Conservation (phyloP, 92 coral and sea anemone species). For the Porites rus region DNA sequence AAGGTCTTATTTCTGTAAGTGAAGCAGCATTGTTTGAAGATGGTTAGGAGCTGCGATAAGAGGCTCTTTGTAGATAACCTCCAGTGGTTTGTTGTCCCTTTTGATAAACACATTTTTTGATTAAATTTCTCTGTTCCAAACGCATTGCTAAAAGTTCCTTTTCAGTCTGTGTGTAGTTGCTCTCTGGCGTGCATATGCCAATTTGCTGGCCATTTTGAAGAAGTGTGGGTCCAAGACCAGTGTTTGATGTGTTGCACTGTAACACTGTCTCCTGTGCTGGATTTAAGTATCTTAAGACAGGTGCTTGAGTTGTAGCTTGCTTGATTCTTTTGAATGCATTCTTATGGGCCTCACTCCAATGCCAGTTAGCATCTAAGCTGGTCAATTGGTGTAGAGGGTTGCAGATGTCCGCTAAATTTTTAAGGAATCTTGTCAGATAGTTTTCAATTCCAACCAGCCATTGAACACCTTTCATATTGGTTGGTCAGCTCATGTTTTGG, state of each 20-base stretch:
- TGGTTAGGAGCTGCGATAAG: slow-evolving; percentile 54
- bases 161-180: slow-evolving; percentile 26
- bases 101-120: slow-evolving; percentile 25
- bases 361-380: slow-evolving; percentile 17
- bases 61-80: slow-evolving; percentile 43
- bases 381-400: slow-evolving; percentile 23
- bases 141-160: slow-evolving; percentile 16
- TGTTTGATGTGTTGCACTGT: slow-evolving; percentile 36
- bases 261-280: slow-evolving; percentile 10
- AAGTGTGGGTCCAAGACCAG: slow-evolving; percentile 28
- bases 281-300: slow-evolving; percentile 24
- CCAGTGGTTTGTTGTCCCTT: slow-evolving; percentile 44
- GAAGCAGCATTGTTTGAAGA: slow-evolving; percentile 40
- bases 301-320: slow-evolving; percentile 28
- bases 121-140: slow-evolving; percentile 29
- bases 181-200: slow-evolving; percentile 29
- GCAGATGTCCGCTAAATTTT: slow-evolving; percentile 25
- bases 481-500: slow-evolving; percentile 6
- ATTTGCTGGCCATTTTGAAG: slow-evolving; percentile 33
- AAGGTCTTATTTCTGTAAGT: slow-evolving; percentile 42
- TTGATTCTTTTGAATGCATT: slow-evolving; percentile 23
- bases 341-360: slow-evolving; percentile 28
- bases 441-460: slow-evolving; percentile 25
- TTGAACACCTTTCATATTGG: slow-evolving; percentile 8
- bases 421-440: slow-evolving; percentile 18